Evolutionary conservation across 2,113 vertebrate genomes (phyloP), one percentile per base, ranked within the genome.

Genomic region (Triplophysa rosa): DNA sequence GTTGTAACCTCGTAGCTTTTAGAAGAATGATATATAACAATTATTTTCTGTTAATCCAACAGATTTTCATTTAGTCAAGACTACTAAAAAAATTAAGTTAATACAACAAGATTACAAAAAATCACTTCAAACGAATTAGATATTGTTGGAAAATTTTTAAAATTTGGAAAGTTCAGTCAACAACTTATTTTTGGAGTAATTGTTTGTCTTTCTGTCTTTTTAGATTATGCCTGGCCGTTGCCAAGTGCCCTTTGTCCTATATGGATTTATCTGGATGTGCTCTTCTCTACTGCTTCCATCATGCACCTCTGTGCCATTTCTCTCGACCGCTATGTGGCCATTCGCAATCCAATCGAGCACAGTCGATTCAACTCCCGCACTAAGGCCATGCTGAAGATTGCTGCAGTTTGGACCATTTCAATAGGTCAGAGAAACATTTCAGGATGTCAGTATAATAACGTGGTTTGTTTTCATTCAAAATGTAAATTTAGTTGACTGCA

Each of bases 261-360:
- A 88, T 99, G 97, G 97, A 98, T 99, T 91, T 98, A 98, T 89
- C 93, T 99, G 91, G 97, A 99, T 86, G 97, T 99, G 81, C 88
- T 99, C 78, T 99, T 98, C 93, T 99, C 97, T 84, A 99, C 97
- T 24, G 96, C 96, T 83, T 98, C 97, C 92, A 99, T 99, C 90
- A 98, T 99, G 97, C 97, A 98, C 91, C 94, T 99, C 85, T 99
- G 97, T 69, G 97, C 97, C 91, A 99, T 99, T 90, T 98, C 97
- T 45, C 94, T 99, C 88, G 97, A 99, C 90, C 96, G 97, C 81
- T 99, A 98, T 86, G 95, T 98, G 82, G 97, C 96, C 91, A 99
- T 99, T 91, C 95, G 97, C 87, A 98, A 98, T 91, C 97, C 97
- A 87, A 98, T 99, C 82, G 96, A 99, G 92, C 97, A 98, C 92